phyloP scores from a whole-genome alignment of 2,888 invertebrate genomes.

The Acronicta leporina region DNA sequence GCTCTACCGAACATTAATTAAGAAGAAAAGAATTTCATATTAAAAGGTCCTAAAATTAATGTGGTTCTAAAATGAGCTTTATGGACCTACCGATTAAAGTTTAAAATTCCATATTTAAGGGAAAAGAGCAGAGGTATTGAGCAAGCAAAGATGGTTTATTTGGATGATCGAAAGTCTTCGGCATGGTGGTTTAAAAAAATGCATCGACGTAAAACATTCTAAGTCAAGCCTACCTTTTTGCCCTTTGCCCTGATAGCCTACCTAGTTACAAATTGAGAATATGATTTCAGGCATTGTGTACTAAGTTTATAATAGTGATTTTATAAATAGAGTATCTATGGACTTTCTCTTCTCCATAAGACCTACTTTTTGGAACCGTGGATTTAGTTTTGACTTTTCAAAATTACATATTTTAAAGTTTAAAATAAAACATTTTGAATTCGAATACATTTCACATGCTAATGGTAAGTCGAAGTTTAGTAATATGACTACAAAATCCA shows the following conservation, averaged over 20 bases:
- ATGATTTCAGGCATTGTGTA: neutral
- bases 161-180: constrained; percentile 60
- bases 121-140: constrained; percentile 56
- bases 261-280: neutral
- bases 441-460: neutral
- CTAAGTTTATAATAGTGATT: too few relatives aligned
- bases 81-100: constrained; percentile 47
- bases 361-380: too few relatives aligned
- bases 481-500: neutral
- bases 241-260: too few relatives aligned
- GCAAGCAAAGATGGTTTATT: constrained; percentile 64
- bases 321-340: too few relatives aligned
- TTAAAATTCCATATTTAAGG: constrained; percentile 45
- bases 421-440: too few relatives aligned
- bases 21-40: constrained; percentile 72
- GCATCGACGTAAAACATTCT: neutral
- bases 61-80: constrained; percentile 60
- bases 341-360: too few relatives aligned
- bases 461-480: neutral
- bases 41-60: constrained; percentile 63
- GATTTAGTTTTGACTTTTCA: too few relatives aligned
- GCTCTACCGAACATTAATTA: constrained; percentile 85
- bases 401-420: too few relatives aligned
- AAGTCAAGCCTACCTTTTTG: neutral
- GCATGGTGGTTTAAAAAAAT: constrained; percentile 66